Conservation (phyloP, 2,113 vertebrate species). For the Esox niger region DNA sequence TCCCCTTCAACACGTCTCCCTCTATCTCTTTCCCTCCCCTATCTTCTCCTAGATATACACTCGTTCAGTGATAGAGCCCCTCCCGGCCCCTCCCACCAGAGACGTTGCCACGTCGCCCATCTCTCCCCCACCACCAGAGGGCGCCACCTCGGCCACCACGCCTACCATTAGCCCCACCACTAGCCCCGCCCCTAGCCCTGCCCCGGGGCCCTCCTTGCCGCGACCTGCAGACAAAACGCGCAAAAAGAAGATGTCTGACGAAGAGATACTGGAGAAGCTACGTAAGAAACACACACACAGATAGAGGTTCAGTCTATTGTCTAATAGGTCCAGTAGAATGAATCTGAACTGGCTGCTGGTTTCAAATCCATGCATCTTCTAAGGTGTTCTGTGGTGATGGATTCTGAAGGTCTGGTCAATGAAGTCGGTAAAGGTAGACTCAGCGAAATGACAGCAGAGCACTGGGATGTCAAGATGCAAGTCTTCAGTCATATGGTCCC, state of each 20-base stretch:
- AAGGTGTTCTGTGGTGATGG: too few relatives aligned
- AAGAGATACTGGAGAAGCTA: constrained; percentile 96
- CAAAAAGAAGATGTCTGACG: constrained; percentile 99
- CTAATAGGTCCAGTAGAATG: background rate
- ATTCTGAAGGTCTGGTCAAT: too few relatives aligned
- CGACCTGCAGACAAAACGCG: constrained; percentile 83
- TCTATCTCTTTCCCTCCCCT: background rate
- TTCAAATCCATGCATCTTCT: background rate
- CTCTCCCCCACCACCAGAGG: constrained; percentile 70
- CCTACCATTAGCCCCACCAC: constrained; percentile 46
- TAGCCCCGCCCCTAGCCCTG: constrained; percentile 50
- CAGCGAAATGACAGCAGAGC: too few relatives aligned
- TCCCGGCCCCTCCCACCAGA: constrained; percentile 82
- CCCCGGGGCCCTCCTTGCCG: constrained; percentile 71
- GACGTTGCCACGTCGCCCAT: constrained; percentile 89
- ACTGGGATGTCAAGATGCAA: too few relatives aligned
- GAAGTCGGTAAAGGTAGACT: too few relatives aligned
- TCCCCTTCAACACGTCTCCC: background rate
- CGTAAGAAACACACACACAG: constrained; percentile 68
- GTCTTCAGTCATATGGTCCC: too few relatives aligned
- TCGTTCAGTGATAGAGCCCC: constrained; percentile 90
- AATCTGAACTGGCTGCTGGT: background rate
- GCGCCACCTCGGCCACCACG: constrained; percentile 46
- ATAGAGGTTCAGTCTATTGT: background rate
- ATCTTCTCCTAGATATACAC: constrained; percentile 84